Evolutionary conservation across 2,113 vertebrate species (phyloP), one percentile per base, ranked within the genome.

Genomic region (Cololabis saira): DNA sequence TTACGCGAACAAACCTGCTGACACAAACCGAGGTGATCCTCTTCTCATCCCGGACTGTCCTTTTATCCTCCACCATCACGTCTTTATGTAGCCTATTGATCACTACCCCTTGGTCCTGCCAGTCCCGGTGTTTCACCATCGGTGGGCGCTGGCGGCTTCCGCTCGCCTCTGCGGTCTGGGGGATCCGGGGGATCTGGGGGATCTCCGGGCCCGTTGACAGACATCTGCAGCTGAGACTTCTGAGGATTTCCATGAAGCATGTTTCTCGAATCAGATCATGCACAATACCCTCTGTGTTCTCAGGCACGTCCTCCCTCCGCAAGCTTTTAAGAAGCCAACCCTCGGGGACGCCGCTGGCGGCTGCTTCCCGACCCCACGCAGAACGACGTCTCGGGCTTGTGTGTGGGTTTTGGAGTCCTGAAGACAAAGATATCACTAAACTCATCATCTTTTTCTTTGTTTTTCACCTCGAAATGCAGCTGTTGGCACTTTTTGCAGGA

Each of bases 191-290:
- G 8, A n/a, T 44, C 43, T n/a, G 17, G 12, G 49, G 21, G 1
- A 24, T 17, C 2, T 47, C 33, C 1, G 42, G 27, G 10, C n/a
- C 19, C 37, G 43, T 33, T 64, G 22, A 76, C 67, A 47, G 71
- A 72, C 67, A 33, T 71, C 62, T 71, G 57, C 66, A 63, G 66
- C 61, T 67, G 62, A 51, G 50, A 63, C 43, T 18, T 68, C 55
- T 61, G 63, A 45, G 9, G 15, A n/a, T 21, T 68, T 63, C 41
- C 16, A 62, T 43, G 53, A 67, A 71, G 27, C 54, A 7, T 7
- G 42, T 27, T 62, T 72, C 19, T 65, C 8, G 14, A 43, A 59
- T 72, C 59, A 64, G n/a, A 62, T 43, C 33, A 1, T 33, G 41
- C 52, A 78, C 59, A 61, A 45, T 40, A 24, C 49, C 27, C 47